A percentile compares a stretch with the other conserved stretches of the same genome.
Evolutionary conservation across 2,113 vertebrate species (phyloP).

Genomic region (Toxostoma redivivum): DNA sequence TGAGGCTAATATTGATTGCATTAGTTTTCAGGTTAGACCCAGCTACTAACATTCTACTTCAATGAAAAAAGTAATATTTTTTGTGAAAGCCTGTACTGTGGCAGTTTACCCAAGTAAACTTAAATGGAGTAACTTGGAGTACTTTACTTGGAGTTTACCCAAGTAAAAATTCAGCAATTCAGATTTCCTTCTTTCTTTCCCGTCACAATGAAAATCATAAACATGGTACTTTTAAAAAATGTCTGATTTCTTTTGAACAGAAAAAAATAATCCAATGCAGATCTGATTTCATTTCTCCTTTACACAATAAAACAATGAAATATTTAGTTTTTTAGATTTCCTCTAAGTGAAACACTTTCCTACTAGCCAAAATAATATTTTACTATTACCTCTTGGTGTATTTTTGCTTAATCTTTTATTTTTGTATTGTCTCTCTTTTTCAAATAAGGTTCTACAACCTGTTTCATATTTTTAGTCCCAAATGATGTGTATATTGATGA

Average conservation of each 20-base stretch:
- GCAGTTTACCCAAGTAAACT: not conserved
- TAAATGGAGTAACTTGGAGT: too few species aligned
- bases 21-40: not conserved
- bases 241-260: not conserved
- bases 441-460: not conserved
- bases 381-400: not conserved
- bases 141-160: too few species aligned
- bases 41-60: not conserved
- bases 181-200: not conserved
- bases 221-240: not conserved
- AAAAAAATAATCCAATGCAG: not conserved
- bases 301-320: not conserved
- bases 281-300: not conserved
- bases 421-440: not conserved
- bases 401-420: not conserved
- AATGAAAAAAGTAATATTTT: not conserved
- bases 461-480: not conserved
- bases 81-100: rapidly evolving
- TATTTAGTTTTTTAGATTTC: not conserved
- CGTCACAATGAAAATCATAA: not conserved
- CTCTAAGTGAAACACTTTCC: not conserved
- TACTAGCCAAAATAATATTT: not conserved
- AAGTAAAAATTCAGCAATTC: not conserved
- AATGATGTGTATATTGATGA: not conserved
- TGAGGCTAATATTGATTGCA: not conserved